Evolutionary conservation across 2,797 vertebrate genomes (phyloP), one percentile per base, ranked within the genome.

Genomic region (Thamnophis elegans): DNA sequence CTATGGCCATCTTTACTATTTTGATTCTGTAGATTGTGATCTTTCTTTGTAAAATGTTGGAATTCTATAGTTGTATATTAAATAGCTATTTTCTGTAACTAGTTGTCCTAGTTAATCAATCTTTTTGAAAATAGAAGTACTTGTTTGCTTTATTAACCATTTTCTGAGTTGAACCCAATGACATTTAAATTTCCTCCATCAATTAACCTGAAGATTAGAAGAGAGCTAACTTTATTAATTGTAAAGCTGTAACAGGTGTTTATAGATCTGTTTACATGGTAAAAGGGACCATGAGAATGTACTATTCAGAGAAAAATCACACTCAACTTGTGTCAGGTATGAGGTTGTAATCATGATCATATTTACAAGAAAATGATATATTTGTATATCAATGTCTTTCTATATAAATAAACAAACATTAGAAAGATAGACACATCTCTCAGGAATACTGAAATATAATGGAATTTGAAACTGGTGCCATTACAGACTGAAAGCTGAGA

Each of bases 191-290:
- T 62, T 55, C 16, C 36, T 87, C 62, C 58, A 85, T n/a, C 47
- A 82, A 93, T 87, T 87, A 32, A 89, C 32, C 62, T 47, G 86
- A 88, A 59, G 85, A 55, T 90, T 56, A 89, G 14, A 42, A 78
- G 78, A n/a, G 7, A 60, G 14, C 42, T 78, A 90, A 92, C 25
- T 32, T 91, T 73, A 89, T 89, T 89, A 82, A 59, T 7, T 12
- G n/a, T 90, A 59, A 90, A 73, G 87, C 65, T 78, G 42, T 87
- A 47, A 87, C 85, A 87, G 85, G 56, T 87, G 53, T 42, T 65
- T 65, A 73, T 68, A 18, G 14, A 87, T 42, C 42, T n/a, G 87
- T n/a, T 65, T 36, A 78, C 54, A 60, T 59, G 28, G 55, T 60
- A 53, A 91, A 90, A 91, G 55, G n/a, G 36, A 54, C 56, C 54